Base-by-base conservation (phyloP, 2,888 invertebrate species). In the Eilema griseolum region DNA sequence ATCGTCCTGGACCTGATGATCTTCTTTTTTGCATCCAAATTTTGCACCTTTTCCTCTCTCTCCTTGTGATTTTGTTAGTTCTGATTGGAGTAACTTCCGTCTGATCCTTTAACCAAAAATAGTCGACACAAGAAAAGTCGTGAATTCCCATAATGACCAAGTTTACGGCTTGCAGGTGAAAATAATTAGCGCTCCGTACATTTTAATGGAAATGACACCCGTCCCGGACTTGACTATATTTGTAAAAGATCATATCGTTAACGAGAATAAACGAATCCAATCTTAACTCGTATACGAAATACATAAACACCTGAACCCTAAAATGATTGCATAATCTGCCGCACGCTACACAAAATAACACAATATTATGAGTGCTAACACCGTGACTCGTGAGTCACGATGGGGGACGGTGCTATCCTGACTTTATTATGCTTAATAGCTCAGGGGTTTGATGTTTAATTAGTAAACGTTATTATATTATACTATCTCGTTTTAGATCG, bases 351-450 rank as follows among this genome's bases (percentile, higher is more conserved):
- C 46, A 41, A 59, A 64, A 69, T 69, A 67, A 73, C 62, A 52
- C 31, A 23, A 61, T 73, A 67, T 73, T 67, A 72, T 64, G 70
- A 74, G 72, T 72, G 78, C 78, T 67, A 74, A 70, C 64, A 77
- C 23, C 52, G 71, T 81, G 81, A 81, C 64, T 81, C 78, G 73
- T 81, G 81, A 81, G 69, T 81, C 82, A 79, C 78, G 70, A 68
- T 46, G 70, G 69, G 75, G 77, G 64, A 70, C 74, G 75, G 72
- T 62, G 80, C 77, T 69, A 76, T 79, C 74, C 69, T 61, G 62
- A 67, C 33, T 72, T 81, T 81, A 81, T 81, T 78, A 75, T 76
- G 66, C 72, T 73, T 78, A 79, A 81, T 81, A 78, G 78, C 72
- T 67, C 64, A 73, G 81, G 75, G 61, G 79, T 73, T 73, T 70